Percentiles rank a stretch among this genome's conserved stretches.
These are phyloP conservation scores for Campylorhamphus procurvoides DNA, from an alignment of 2,113 vertebrate species.

Conservation along the genomic window DNA sequence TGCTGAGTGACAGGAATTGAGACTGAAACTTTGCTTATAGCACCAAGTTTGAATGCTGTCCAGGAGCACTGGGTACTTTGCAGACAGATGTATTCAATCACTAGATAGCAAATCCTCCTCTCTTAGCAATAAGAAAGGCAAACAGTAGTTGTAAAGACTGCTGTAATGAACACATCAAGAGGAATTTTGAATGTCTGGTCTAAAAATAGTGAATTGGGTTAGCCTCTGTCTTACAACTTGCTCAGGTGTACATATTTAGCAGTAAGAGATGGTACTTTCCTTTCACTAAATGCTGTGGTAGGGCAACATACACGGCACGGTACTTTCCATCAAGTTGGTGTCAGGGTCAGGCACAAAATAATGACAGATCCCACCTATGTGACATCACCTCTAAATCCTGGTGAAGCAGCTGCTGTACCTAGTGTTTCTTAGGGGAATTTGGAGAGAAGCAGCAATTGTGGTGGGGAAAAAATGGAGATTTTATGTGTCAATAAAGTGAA, in stretches of 20 bases:
- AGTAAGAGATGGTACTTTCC: background rate
- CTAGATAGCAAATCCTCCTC: background rate
- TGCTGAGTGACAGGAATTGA: background rate
- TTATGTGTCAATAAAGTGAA: background rate
- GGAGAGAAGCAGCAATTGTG: background rate
- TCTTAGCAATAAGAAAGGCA: slow-evolving; percentile 38
- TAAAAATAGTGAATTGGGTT: background rate
- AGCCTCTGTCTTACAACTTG: background rate
- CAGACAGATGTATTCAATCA: background rate
- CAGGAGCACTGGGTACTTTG: background rate
- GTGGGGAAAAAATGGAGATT: background rate
- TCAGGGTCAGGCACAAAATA: background rate
- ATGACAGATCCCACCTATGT: background rate
- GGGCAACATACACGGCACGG: accelerated
- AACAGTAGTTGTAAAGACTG: background rate
- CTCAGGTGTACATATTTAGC: background rate
- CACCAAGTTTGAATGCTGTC: background rate
- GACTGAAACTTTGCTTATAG: background rate
- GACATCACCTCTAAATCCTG: background rate
- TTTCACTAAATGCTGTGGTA: background rate
- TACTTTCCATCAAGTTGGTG: background rate
- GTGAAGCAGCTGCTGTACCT: background rate
- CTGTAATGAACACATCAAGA: background rate
- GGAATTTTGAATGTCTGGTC: background rate
- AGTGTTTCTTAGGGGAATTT: background rate